These are phyloP conservation scores for Cetoscarus ocellatus DNA, from an alignment of 2,797 vertebrate species.

Conservation along the genomic window DNA sequence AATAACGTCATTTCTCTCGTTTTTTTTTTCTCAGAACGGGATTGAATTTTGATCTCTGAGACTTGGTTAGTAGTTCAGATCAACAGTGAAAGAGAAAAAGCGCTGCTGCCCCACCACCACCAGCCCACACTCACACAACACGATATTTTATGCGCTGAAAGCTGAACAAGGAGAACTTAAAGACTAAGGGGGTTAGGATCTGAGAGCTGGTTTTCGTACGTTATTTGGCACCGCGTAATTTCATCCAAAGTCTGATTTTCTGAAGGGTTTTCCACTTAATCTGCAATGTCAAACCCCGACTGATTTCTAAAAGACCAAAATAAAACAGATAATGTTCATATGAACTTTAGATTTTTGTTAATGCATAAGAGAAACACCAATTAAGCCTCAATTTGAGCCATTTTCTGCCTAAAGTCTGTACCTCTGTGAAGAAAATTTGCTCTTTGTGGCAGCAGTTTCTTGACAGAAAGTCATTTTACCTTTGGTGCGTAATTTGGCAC, in stretches of 20 bases:
- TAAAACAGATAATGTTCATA: too few relatives aligned
- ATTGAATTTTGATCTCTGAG: slow-evolving; percentile 86
- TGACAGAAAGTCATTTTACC: too few relatives aligned
- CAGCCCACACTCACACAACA: slow-evolving; percentile 39
- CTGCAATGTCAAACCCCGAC: neutral
- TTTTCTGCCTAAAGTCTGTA: too few relatives aligned
- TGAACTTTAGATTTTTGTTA: too few relatives aligned
- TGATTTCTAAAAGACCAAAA: too few relatives aligned
- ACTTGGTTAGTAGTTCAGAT: slow-evolving; percentile 79
- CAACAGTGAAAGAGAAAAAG: slow-evolving; percentile 50
- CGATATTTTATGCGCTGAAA: slow-evolving; percentile 54
- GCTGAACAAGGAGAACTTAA: slow-evolving; percentile 52
- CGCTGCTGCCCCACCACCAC: slow-evolving; percentile 45
- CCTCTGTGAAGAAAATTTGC: too few relatives aligned
- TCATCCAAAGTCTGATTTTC: slow-evolving; percentile 31
- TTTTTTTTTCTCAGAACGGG: slow-evolving; percentile 82
- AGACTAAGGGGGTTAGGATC: slow-evolving; percentile 33
- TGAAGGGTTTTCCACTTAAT: slow-evolving; percentile 36
- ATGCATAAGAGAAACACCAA: too few relatives aligned
- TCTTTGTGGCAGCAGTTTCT: too few relatives aligned
- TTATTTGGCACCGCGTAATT: slow-evolving; percentile 64
- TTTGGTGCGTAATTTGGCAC: too few relatives aligned
- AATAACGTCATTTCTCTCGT: slow-evolving; percentile 96
- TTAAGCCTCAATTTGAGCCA: too few relatives aligned
- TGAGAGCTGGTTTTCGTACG: slow-evolving; percentile 42